A percentile compares a stretch with the other conserved stretches of the same genome.
These are phyloP conservation scores for Henicopernis longicauda DNA, from an alignment of 2,113 vertebrate genomes.

Conservation along the genomic window DNA sequence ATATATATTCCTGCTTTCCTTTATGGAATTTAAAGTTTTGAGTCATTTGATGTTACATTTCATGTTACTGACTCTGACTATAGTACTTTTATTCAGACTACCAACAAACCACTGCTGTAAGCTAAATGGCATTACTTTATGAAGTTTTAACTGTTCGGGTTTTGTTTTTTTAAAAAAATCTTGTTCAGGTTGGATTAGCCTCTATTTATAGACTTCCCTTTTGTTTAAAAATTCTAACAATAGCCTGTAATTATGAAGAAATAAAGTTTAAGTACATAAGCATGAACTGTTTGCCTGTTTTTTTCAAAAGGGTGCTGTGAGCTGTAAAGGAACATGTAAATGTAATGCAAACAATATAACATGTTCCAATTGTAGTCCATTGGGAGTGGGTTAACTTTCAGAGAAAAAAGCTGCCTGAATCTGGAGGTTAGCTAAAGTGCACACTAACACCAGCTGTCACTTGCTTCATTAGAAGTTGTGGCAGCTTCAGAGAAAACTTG, in stretches of 20 bases:
- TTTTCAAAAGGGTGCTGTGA: not conserved
- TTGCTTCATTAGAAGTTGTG: not conserved
- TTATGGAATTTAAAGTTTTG: slow-evolving; percentile 67
- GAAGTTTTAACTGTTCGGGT: slow-evolving; percentile 78
- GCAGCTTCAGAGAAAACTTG: not conserved
- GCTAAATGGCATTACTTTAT: slow-evolving; percentile 66
- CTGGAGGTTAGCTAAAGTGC: not conserved
- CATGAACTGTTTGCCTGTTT: not conserved
- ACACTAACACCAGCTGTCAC: not conserved
- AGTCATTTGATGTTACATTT: slow-evolving; percentile 70
- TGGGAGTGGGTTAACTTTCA: not conserved
- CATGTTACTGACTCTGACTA: slow-evolving; percentile 66
- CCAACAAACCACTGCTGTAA: slow-evolving; percentile 74
- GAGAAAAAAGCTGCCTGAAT: not conserved
- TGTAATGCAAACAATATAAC: not conserved
- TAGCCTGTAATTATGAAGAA: slow-evolving; percentile 85
- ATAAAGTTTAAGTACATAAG: slow-evolving; percentile 76
- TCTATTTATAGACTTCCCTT: slow-evolving; percentile 75
- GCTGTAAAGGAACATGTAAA: not conserved
- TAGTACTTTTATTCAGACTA: slow-evolving; percentile 63
- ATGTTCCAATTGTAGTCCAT: not conserved
- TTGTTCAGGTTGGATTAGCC: slow-evolving; percentile 62
- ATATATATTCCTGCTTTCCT: slow-evolving; percentile 71
- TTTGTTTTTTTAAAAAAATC: not conserved
- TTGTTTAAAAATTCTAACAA: slow-evolving; percentile 83